Conservation (phyloP, 1,140 invertebrate species). For the Pogonognathellus flavescens region DNA sequence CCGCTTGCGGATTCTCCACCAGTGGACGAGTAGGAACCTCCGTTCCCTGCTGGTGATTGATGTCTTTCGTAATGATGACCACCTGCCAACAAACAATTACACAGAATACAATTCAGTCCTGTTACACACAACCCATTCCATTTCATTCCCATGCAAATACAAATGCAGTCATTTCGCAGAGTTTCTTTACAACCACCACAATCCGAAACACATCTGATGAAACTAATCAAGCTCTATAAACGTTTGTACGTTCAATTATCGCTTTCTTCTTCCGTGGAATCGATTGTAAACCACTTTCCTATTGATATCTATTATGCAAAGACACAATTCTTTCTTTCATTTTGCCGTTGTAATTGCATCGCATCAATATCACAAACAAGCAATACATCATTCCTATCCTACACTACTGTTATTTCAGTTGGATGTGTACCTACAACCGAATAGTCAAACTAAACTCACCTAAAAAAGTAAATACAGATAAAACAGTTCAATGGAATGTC, state of each 20-base stretch:
- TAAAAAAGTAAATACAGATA: no score
- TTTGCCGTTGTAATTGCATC: constrained; percentile 8
- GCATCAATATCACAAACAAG: no score
- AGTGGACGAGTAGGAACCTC: constrained; percentile 63
- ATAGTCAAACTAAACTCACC: background rate
- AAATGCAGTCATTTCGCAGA: background rate
- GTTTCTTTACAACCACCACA: background rate
- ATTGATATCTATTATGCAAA: background rate
- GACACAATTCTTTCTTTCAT: background rate
- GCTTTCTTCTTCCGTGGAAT: background rate
- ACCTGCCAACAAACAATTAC: constrained; percentile 57
- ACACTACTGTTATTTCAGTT: background rate
- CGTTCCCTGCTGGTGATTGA: constrained; percentile 58
- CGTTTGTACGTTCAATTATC: background rate
- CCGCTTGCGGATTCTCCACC: constrained; percentile 52
- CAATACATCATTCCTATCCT: no score
- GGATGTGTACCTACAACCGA: background rate
- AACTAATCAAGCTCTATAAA: constrained; percentile 23
- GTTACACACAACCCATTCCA: constrained; percentile 17
- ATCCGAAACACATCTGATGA: background rate
- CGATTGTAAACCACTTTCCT: constrained; percentile 17
- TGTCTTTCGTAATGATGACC: constrained; percentile 66
- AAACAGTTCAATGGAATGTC: no score
- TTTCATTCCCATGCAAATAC: background rate
- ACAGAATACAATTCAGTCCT: constrained; percentile 31